Evolutionary conservation across 2,797 vertebrate genomes (phyloP).

Genomic region (Percopsis omiscomaycus): DNA sequence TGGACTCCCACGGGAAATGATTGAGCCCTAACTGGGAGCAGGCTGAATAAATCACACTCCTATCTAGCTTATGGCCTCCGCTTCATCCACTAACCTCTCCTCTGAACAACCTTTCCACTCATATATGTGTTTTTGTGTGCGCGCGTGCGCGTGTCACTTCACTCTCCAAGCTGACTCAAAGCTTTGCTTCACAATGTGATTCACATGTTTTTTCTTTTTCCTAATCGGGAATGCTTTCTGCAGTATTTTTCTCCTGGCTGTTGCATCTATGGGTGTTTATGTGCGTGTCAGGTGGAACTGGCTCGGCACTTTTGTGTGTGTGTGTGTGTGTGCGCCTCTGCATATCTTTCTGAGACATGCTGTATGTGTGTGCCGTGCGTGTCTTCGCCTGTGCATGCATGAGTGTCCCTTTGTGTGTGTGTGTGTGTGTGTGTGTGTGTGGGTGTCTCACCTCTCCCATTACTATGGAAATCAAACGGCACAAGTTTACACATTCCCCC

Average conservation of each 20-base stretch:
- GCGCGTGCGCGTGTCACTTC: background rate
- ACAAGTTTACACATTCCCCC: conserved; percentile 78
- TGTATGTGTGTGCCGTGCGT: background rate
- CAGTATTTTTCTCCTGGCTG: background rate
- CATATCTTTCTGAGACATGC: conserved; percentile 31
- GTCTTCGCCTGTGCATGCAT: conserved; percentile 21
- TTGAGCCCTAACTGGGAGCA: conserved; percentile 68
- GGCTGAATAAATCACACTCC: conserved; percentile 68
- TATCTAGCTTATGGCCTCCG: conserved; percentile 65
- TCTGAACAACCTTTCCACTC: conserved; percentile 15
- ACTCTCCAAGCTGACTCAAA: background rate
- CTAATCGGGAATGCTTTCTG: too few species aligned
- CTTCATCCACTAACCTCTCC: conserved; percentile 44
- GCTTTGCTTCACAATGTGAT: too few species aligned
- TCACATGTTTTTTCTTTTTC: too few species aligned
- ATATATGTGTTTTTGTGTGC: background rate
- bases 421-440: conserved; percentile 2
- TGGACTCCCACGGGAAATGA: conserved; percentile 72
- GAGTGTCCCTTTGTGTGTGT: background rate
- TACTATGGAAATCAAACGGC: conserved; percentile 77
- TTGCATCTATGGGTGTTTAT: conserved; percentile 12
- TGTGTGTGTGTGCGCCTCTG: conserved; percentile 13
- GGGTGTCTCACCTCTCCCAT: conserved; percentile 45
- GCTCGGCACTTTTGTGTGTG: background rate
- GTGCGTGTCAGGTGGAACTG: background rate